Evolutionary conservation across 2,797 vertebrate species (phyloP), one percentile per base, ranked within the genome.

Genomic region (Acanthurus tractus): DNA sequence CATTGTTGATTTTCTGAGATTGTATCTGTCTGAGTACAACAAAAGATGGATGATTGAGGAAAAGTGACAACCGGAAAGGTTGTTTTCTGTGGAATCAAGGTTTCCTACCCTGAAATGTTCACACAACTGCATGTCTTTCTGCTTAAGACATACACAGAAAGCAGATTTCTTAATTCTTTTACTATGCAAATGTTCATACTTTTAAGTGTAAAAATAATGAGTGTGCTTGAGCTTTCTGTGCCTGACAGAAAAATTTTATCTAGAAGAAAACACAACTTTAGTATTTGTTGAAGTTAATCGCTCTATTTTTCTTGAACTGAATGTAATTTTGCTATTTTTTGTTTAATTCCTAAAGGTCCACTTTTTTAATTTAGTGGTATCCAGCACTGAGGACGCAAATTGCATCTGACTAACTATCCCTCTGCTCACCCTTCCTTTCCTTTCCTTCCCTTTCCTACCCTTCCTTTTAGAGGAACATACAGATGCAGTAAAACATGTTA

Each of bases 31-130:
- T 2, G 15, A 49, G 34, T 34, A 20, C 53, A 68, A 49, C 52
- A 81, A 42, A 38, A 74, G 25, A 62, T 54, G 65, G 13, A 8
- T 85, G 77, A 86, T 62, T 68, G 74, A 84, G 65, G 84, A 79
- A 65, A 67, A 70, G 81, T 69, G 89, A 88, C 84, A 88, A 57
- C 59, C 62, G 68, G 36, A 86, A 81, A 88, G 82, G 82, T 76
- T 82, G 73, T 66, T 74, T 56, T 87, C 15, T 36, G 25, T 73
- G 63, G 44, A 72, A 85, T 81, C 20, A 76, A 55, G n/a, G 23
- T 36, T 81, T 76, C 45, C 22, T 15, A 54, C n/a, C 23, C 48
- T 87, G 73, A 84, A 68, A 65, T 73, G 75, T 66, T 72, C 38
- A 62, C 40, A 45, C 44, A 2, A 36, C n/a, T 25, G 40, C 9